phyloP scores from a whole-genome alignment of 2,888 invertebrate genomes.

The Harmothoe impar region DNA sequence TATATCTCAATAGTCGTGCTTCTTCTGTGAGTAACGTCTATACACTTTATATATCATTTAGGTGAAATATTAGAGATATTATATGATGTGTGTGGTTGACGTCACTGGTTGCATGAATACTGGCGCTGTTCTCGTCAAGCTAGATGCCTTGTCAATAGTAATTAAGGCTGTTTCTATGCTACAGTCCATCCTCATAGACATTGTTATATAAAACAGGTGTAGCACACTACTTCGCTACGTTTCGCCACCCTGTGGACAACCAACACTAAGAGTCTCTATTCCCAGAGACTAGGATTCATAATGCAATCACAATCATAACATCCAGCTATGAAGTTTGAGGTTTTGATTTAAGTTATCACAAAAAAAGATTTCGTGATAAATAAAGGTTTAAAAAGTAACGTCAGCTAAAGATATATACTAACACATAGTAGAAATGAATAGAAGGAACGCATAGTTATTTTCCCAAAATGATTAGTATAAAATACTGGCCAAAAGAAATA shows the following conservation, averaged over 20 bases:
- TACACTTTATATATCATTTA: background rate
- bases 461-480: background rate
- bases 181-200: too few relatives aligned
- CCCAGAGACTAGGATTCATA: background rate
- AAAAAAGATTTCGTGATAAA: background rate
- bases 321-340: slow-evolving; percentile 35
- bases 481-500: background rate
- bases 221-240: background rate
- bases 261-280: background rate
- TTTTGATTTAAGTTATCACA: slow-evolving; percentile 33
- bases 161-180: too few relatives aligned
- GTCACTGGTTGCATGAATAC: background rate
- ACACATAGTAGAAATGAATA: background rate
- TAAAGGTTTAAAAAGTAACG: background rate
- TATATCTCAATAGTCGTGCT: background rate
- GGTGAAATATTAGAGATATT: background rate
- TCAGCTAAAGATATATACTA: background rate
- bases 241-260: background rate
- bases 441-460: background rate
- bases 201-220: background rate
- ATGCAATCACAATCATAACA: slow-evolving; percentile 36
- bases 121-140: background rate
- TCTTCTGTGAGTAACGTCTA: background rate
- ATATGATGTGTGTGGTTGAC: too few relatives aligned
- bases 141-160: background rate